Evolutionary conservation across 2,113 vertebrate genomes (phyloP).

Genomic region (Catagonus wagneri): DNA sequence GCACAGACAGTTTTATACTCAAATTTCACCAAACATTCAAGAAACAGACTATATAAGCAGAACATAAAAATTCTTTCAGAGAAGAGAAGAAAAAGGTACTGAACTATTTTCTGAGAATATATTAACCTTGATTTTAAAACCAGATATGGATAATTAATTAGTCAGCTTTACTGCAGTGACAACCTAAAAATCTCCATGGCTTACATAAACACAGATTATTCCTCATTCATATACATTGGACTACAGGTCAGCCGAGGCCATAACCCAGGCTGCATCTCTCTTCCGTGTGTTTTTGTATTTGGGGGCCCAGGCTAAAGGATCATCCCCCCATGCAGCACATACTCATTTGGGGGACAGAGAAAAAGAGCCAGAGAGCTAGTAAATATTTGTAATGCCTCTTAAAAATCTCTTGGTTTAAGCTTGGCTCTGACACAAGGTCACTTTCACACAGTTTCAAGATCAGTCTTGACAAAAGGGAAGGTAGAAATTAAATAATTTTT

Average conservation of each 20-base stretch:
- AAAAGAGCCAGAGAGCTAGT: background rate
- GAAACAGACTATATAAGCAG: background rate
- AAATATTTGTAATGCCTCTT: constrained; percentile 7
- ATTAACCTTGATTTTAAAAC: constrained; percentile 53
- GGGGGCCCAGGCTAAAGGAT: background rate
- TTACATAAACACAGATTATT: background rate
- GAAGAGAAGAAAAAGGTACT: background rate
- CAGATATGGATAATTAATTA: constrained; percentile 36
- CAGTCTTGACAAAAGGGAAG: constrained; percentile 24
- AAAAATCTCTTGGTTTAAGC: background rate
- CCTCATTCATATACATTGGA: background rate
- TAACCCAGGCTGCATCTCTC: background rate
- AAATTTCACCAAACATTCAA: constrained; percentile 38
- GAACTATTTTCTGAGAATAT: background rate
- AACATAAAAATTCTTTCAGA: background rate
- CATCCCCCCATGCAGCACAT: background rate
- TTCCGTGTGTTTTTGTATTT: background rate
- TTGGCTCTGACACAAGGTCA: background rate
- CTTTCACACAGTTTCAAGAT: background rate
- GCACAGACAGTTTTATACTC: background rate
- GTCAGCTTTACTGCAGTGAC: background rate
- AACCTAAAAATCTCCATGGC: background rate
- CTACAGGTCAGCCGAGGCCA: background rate
- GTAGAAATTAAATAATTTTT: background rate
- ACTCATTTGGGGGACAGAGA: background rate